Conservation (phyloP, 2,797 vertebrate genomes). For the Cichlasoma orientale region DNA sequence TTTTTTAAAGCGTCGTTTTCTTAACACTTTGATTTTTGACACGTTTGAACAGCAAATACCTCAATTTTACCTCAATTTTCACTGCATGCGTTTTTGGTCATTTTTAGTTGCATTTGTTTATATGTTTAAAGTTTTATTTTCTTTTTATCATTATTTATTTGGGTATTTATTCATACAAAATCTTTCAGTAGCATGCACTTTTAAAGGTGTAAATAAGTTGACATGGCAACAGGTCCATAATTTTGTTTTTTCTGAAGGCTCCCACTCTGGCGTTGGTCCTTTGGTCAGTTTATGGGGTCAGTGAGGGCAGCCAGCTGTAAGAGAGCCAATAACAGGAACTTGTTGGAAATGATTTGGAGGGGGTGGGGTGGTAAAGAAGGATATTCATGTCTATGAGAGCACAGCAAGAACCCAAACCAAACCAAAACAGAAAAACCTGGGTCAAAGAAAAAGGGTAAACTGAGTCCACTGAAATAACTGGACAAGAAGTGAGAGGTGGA, state of each 20-base stretch:
- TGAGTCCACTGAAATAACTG: too few relatives aligned
- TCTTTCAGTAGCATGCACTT: not conserved
- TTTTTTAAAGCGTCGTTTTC: too few relatives aligned
- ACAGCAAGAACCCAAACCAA: not conserved
- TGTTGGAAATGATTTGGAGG: not conserved
- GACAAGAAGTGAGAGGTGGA: not conserved
- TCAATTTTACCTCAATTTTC: not conserved
- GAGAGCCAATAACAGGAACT: not conserved
- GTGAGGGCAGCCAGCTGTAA: not conserved
- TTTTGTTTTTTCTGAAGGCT: not conserved
- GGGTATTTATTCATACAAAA: not conserved
- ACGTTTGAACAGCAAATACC: not conserved
- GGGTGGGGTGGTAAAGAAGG: not conserved
- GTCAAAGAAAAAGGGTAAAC: not conserved
- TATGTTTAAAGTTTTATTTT: fast-evolving
- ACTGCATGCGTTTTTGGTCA: not conserved
- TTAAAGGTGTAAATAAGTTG: not conserved
- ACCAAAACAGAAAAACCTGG: too few relatives aligned
- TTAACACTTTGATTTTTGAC: too few relatives aligned
- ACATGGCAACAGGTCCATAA: not conserved
- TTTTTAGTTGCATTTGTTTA: too few relatives aligned
- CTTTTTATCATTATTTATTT: not conserved
- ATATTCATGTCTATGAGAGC: not conserved
- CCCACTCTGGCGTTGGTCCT: not conserved
- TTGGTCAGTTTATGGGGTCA: not conserved